Evolutionary conservation across 2,113 vertebrate genomes (phyloP), one percentile per base, ranked within the genome.

Genomic region (Lepisosteus osseus): DNA sequence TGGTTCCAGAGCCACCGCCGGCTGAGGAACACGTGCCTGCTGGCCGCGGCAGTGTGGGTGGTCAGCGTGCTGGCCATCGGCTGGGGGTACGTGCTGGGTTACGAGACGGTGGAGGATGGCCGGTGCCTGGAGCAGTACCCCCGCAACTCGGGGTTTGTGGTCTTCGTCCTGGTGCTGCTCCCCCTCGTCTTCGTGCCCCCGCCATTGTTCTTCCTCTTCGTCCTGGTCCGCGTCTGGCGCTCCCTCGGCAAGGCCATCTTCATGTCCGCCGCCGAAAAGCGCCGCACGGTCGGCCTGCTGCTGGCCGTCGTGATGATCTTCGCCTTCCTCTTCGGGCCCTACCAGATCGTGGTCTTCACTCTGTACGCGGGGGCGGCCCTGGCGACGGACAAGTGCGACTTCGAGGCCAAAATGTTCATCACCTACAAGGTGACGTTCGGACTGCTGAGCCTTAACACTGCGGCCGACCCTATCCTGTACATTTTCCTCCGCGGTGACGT

Each of bases 381-480:
- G n/a, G 9, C 17, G 2, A 13, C 15, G 7, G 42, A 55, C 14
- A 54, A 7, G 43, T 74, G 13, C 41, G 13, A 69, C 3, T 67
- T 61, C 15, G 29, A 77, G 9, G 3, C 11, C 0, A 0, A 51
- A 0, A 43, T 74, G 3, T 71, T 75, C 13, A 7, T 76, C 59
- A 66, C 61, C 15, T 11, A 54, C 6, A 67, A 76, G 3, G 12
- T 68, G 1, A 57, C 15, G 3, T 66, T 74, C 63, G 55, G 51
- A 72, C 3, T 84, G 11, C 70, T 75, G 42, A 74, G 15, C 0
- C 43, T 78, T 65, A 57, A 29, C 61, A 74, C 71, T 9, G 44
- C 67, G 5, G 0, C 77, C 1, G 65, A 68, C 67, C 77, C 80
- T 42, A 12, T 70, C 6, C 73, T 82, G 11, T 80, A 75, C n/a